A percentile compares a stretch with the other conserved stretches of the same genome.
Conservation (phyloP, 2,113 vertebrate genomes). For the Cyprinodon variegatus region DNA sequence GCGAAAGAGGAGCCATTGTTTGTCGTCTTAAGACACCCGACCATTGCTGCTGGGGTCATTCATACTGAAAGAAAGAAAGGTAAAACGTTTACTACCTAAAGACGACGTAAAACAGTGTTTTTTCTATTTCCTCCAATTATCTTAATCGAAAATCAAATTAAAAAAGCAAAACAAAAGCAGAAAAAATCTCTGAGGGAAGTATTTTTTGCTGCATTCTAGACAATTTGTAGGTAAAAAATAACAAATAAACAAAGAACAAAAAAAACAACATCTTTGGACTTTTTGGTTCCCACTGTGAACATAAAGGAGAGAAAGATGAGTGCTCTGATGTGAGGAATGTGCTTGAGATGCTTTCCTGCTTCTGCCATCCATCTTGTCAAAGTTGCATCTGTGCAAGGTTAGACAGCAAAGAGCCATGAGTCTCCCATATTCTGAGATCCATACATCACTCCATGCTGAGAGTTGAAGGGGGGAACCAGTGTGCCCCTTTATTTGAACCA, state of each 20-base stretch:
- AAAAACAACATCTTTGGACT: neutral
- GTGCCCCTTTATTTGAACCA: slow-evolving; percentile 41
- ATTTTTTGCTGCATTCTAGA: too few species aligned
- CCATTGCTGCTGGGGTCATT: too few species aligned
- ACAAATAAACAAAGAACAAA: neutral
- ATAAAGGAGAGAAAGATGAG: slow-evolving; percentile 11
- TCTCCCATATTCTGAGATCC: slow-evolving; percentile 32
- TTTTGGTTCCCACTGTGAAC: neutral
- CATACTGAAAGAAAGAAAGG: too few species aligned
- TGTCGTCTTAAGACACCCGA: too few species aligned
- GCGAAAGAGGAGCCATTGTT: too few species aligned
- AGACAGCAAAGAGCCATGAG: slow-evolving; percentile 24
- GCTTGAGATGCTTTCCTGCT: slow-evolving; percentile 2
- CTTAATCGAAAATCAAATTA: too few species aligned
- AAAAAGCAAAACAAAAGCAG: too few species aligned
- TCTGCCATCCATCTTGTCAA: slow-evolving; percentile 40
- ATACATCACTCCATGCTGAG: slow-evolving; percentile 36
- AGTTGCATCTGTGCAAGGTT: neutral
- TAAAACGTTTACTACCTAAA: too few species aligned
- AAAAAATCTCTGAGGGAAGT: too few species aligned
- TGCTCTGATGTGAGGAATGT: slow-evolving; percentile 28
- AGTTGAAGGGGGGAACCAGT: neutral
- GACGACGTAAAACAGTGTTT: too few species aligned
- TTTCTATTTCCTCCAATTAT: too few species aligned
- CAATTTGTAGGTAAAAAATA: neutral